Base-by-base conservation (phyloP, 2,797 vertebrate genomes). In the Tenualosa thibaudeaui region DNA sequence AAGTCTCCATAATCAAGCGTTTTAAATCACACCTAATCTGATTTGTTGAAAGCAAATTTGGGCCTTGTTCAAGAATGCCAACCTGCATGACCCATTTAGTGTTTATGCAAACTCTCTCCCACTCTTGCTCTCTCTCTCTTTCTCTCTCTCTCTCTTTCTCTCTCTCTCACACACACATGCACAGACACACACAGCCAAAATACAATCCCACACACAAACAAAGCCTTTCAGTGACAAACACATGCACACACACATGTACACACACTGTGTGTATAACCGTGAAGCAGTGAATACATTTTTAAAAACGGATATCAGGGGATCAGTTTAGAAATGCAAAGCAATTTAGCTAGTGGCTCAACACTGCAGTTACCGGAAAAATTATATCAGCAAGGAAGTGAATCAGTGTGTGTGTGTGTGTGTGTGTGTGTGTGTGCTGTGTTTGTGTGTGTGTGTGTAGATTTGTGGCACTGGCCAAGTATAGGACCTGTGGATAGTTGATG, bases 1-100 rank as follows among this genome's bases (percentile, higher is more conserved):
- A 83, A 92, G 91, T 91, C 90, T 89, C 91, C 89, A 86, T 46
- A 85, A 87, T 91, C 19, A 31, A 91, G 90, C 89, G 82, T n/a
- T 90, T 81, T 85, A n/a, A 89, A 86, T 87, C 85, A 85, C 82
- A 89, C 85, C 83, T 86, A 86, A 90, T 92, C 82, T 83, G 90
- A 93, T 89, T 88, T 81, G 88, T 85, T 84, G 81, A 89, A 85
- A 88, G 90, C 82, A 85, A 89, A 87, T 84, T 86, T 90, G 88
- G 88, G 90, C 87, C 85, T 5, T 19, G 1, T 90, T 89, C 85
- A 92, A 89, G 81, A 86, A 89, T 82, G 82, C 37, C 5, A 65
- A 19, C 17, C 56, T 58, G 81, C 24, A 19, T 43, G 82, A 86
- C 19, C 51, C 75, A 81, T 81, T 58, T 58, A n/a, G 51, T 53